Conservation (phyloP, 2,797 vertebrate species). For the Microctenopoma steveboyesi region DNA sequence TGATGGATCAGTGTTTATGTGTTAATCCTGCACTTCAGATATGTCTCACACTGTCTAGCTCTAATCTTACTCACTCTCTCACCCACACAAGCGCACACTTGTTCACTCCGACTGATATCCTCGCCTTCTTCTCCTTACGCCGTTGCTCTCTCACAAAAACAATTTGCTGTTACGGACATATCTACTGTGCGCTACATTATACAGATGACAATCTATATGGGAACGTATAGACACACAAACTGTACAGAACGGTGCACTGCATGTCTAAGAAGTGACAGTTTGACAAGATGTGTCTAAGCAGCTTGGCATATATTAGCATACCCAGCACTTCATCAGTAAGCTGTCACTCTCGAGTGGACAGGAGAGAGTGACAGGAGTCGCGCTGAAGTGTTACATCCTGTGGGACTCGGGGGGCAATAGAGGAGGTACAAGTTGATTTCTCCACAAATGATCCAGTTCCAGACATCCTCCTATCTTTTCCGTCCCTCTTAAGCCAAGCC, state of each 20-base stretch:
- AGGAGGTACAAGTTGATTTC: conserved; percentile 4
- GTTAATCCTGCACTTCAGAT: conserved; percentile 1
- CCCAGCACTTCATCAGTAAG: conserved; percentile 54
- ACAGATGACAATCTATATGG: conserved; percentile 10
- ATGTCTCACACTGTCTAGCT: conserved; percentile 17
- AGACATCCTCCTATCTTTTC: not conserved
- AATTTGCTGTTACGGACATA: conserved; percentile 2
- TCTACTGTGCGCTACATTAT: conserved; percentile 21
- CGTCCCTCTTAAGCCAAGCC: too few relatives aligned
- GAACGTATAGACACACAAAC: conserved; percentile 7
- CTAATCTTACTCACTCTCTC: conserved; percentile 25
- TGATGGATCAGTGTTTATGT: not conserved
- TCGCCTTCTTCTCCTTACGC: not conserved
- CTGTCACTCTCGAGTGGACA: conserved; percentile 62
- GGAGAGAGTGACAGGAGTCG: conserved; percentile 10
- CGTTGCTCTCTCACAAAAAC: conserved; percentile 15
- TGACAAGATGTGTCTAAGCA: conserved; percentile 65
- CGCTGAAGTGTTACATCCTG: conserved; percentile 42
- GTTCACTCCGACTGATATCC: not conserved
- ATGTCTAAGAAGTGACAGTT: conserved; percentile 60
- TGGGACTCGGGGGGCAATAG: conserved; percentile 32
- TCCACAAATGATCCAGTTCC: not conserved
- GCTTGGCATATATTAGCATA: conserved; percentile 70
- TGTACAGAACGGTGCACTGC: conserved; percentile 10
- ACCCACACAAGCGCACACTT: conserved; percentile 22